Base-by-base conservation (phyloP, 1,140 invertebrate genomes). In the Wasmannia auropunctata region DNA sequence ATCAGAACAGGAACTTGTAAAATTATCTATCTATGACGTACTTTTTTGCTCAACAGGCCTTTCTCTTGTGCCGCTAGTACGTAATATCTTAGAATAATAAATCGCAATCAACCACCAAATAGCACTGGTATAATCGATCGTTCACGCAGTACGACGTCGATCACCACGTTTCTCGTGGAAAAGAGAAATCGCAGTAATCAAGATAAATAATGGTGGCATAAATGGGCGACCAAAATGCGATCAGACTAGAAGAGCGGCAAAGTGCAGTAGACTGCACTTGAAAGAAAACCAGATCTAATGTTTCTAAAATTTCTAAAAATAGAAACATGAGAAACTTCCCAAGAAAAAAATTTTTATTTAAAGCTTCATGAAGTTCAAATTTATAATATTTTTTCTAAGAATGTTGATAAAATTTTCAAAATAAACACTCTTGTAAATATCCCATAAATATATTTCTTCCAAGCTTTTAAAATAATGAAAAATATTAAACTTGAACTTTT, bases 121-220 rank as follows among this genome's bases (percentile, higher is more conserved):
- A 67, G 34, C 49, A 40, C 43, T 51, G 31, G 8, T 37, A 80
- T 80, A 80, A 80, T 80, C 77, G 63, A 80, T 80, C 63, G 77
- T 80, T 67, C 62, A 67, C 62, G 76, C 62, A 54, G 63, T 37
- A 37, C 37, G 51, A 69, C 46, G 74, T 65, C 56, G 51, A 79
- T 79, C 79, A 69, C 63, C 31, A 54, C 10, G 86, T 19, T 69
- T 62, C 63, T 54, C 31, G n/a, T 62, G 14, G 25, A 46, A 86
- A 84, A 74, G 80, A 84, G 80, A 84, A 84, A 84, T 84, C 54
- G 56, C 16, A 28, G 49, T 70, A 65, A 65, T 85, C 74, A 65
- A 65, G 87, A 72, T 85, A 70, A 83, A 88, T 83, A 77, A 77
- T 46, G 16, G 7, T 7, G 54, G 46, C 19, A 31, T 77, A 85